phyloP scores from a whole-genome alignment of 2,797 vertebrate species.

The Parauchenoglanis punctatus region DNA sequence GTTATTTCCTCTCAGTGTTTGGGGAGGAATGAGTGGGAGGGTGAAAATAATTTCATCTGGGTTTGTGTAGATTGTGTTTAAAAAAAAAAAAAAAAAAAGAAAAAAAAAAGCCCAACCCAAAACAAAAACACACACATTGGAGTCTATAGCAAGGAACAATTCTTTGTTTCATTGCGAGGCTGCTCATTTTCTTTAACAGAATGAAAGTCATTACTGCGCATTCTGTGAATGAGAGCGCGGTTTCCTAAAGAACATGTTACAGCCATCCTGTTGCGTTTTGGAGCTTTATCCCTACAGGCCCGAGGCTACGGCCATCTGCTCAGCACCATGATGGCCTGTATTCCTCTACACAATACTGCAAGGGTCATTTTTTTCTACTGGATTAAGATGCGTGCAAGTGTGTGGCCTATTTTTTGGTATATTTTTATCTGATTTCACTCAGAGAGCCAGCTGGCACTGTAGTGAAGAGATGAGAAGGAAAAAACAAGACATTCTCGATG shows the following conservation, averaged over 20 bases:
- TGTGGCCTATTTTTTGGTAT: not conserved
- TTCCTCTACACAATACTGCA: constrained; percentile 26
- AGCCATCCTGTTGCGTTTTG: constrained; percentile 32
- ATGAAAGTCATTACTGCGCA: constrained; percentile 5
- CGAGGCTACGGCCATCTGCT: constrained; percentile 55
- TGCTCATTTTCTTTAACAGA: not conserved
- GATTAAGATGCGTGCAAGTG: constrained; percentile 43
- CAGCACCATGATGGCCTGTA: constrained; percentile 17
- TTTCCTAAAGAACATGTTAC: constrained; percentile 44
- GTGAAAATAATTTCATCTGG: not conserved
- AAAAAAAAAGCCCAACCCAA: not conserved
- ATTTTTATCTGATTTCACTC: constrained; percentile 10
- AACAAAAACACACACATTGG: not conserved
- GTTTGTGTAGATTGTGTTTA: constrained; percentile 22
- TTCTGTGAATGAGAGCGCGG: constrained; percentile 27
- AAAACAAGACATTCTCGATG: constrained; percentile 42
- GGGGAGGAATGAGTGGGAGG: not conserved
- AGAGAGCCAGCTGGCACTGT: constrained; percentile 27
- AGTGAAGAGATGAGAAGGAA: not conserved
- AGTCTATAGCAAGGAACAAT: not conserved
- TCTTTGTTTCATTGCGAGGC: not conserved
- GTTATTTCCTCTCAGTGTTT: constrained; percentile 32
- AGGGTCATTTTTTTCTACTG: constrained; percentile 33
- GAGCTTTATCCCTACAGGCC: constrained; percentile 36
- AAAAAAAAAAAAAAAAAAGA: not conserved